Evolutionary conservation across 1,140 invertebrate genomes (phyloP).

Genomic region (Stegodyphus dumicola): DNA sequence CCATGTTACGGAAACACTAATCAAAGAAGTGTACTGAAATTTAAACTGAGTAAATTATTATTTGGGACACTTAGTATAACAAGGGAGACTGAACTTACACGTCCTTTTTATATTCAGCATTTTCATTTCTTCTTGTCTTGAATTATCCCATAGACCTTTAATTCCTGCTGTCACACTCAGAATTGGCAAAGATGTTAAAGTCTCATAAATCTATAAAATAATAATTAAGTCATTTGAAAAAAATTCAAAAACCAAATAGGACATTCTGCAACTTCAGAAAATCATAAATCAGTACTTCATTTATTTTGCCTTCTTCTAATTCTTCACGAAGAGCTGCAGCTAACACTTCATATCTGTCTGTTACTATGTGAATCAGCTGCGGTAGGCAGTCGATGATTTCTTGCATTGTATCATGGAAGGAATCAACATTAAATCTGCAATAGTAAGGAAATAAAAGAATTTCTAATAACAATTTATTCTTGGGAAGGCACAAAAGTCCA

Average conservation of each 20-base stretch:
- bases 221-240: background rate
- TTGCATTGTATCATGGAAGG: background rate
- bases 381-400: slow-evolving; percentile 71
- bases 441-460: too few species aligned
- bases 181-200: slow-evolving; percentile 66
- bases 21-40: too few species aligned
- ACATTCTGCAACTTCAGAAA: background rate
- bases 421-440: slow-evolving; percentile 8
- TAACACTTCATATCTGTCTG: slow-evolving; percentile 69
- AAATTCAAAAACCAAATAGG: background rate
- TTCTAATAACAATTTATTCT: too few species aligned
- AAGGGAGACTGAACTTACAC: background rate
- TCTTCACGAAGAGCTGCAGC: slow-evolving; percentile 68
- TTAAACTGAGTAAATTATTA: too few species aligned
- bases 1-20: too few species aligned
- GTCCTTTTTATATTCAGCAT: slow-evolving; percentile 3
- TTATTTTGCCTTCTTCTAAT: slow-evolving; percentile 70
- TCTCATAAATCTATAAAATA: slow-evolving; percentile 58
- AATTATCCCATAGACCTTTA: slow-evolving; percentile 69
- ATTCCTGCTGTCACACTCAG: slow-evolving; percentile 69
- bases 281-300: slow-evolving; percentile 67
- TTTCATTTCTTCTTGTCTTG: slow-evolving; percentile 64
- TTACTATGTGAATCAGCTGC: slow-evolving; percentile 69
- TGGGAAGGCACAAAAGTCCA: too few species aligned
- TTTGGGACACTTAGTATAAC: too few species aligned